Evolutionary conservation across 64 coral and sea anemone genomes (phyloP).

Genomic region (Montipora foliosa): DNA sequence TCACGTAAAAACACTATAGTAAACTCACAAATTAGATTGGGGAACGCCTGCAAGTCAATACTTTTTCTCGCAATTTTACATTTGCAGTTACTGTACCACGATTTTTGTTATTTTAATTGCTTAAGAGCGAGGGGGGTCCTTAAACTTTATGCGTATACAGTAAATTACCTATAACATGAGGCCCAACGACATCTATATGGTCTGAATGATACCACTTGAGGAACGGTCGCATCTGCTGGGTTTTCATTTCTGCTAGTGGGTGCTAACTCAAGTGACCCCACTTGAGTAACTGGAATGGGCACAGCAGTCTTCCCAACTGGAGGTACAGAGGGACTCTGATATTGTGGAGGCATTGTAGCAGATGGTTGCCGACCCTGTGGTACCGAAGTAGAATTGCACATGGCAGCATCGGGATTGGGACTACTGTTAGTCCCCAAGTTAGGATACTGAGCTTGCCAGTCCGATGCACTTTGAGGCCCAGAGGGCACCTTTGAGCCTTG

Average conservation of each 20-base stretch:
- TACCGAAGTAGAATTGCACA: neutral
- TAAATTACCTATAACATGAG: constrained; percentile 63
- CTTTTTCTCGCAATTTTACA: too few relatives aligned
- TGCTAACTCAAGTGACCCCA: neutral
- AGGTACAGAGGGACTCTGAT: neutral
- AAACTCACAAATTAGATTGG: too few relatives aligned
- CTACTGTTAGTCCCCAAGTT: neutral
- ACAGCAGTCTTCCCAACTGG: neutral
- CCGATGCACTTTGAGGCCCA: constrained; percentile 3
- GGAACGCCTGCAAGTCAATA: too few relatives aligned
- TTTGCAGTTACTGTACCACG: too few relatives aligned
- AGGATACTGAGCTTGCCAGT: neutral
- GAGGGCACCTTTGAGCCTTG: neutral
- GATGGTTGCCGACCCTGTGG: neutral
- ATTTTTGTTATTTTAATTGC: too few relatives aligned
- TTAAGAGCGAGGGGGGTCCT: too few relatives aligned
- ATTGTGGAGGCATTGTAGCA: neutral
- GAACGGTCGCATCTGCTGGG: neutral
- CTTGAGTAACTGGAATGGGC: neutral
- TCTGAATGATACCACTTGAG: constrained; percentile 53
- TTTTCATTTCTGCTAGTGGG: constrained; percentile 14
- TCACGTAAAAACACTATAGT: too few relatives aligned
- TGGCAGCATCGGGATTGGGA: neutral
- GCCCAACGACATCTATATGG: constrained; percentile 82
- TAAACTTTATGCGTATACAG: neutral